Evolutionary conservation across 2,888 invertebrate species (phyloP).

Genomic region (Aporophyla nigra): DNA sequence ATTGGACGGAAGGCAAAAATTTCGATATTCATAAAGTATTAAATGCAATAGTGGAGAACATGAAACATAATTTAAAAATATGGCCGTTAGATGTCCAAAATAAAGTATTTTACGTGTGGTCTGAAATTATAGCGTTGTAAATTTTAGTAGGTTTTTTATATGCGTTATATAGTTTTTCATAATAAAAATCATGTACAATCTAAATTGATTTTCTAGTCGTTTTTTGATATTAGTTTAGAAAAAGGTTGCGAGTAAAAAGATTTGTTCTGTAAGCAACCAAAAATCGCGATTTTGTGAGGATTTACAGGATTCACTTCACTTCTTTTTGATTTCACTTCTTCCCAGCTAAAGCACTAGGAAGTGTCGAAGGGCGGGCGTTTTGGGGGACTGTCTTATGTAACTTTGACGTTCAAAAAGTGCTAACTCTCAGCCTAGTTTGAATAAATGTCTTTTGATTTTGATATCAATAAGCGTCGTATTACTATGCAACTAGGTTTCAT

Average conservation of each 20-base stretch:
- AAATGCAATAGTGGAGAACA: slow-evolving; percentile 71
- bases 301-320: neutral
- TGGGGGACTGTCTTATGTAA: no score
- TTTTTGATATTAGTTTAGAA: neutral
- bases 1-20: slow-evolving; percentile 58
- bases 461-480: no score
- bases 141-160: slow-evolving; percentile 33
- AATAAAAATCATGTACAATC: slow-evolving; percentile 22
- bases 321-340: no score
- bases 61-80: slow-evolving; percentile 71
- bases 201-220: slow-evolving; percentile 11
- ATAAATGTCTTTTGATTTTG: no score
- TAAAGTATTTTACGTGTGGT: slow-evolving; percentile 72
- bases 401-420: no score
- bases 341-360: no score
- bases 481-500: no score
- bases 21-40: slow-evolving; percentile 65
- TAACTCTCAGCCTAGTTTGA: no score
- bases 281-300: neutral
- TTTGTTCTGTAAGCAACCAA: neutral
- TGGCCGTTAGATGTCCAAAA: slow-evolving; percentile 74
- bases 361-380: no score
- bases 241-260: neutral
- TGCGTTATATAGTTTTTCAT: slow-evolving; percentile 23
- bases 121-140: slow-evolving; percentile 66